Evolutionary conservation across 2,113 vertebrate species (phyloP).

Genomic region (Periophthalmodon schlosseri): DNA sequence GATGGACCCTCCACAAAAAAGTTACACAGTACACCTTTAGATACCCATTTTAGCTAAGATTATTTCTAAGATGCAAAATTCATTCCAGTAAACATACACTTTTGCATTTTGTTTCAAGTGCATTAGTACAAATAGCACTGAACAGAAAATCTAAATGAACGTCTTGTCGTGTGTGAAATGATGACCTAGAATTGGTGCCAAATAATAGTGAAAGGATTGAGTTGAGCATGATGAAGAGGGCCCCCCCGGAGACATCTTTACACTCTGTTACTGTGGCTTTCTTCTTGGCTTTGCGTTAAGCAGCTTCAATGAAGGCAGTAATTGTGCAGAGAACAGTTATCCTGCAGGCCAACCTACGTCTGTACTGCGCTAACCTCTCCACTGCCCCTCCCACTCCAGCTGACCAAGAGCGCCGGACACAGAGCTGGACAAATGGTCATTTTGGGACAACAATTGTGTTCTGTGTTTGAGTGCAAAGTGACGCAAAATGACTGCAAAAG

Average conservation of each 20-base stretch:
- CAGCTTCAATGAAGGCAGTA: constrained; percentile 47
- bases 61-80: neutral
- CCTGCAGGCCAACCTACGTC: constrained; percentile 56
- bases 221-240: constrained; percentile 33
- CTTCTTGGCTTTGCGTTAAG: constrained; percentile 38
- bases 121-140: neutral
- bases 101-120: neutral
- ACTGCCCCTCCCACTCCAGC: constrained; percentile 49
- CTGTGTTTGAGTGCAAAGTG: constrained; percentile 40
- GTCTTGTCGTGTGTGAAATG: constrained; percentile 9
- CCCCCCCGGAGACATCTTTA: constrained; percentile 43
- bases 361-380: constrained; percentile 52
- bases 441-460: constrained; percentile 43
- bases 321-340: constrained; percentile 56
- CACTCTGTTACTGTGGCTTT: constrained; percentile 31
- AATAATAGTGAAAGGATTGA: constrained; percentile 24
- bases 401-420: constrained; percentile 26
- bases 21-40: no score
- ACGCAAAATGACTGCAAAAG: constrained; percentile 49
- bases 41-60: neutral
- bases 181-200: constrained; percentile 28
- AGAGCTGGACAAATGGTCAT: constrained; percentile 58
- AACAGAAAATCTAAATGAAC: constrained; percentile 5
- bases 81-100: neutral
- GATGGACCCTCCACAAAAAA: no score